Conservation (phyloP, 2,113 vertebrate genomes). For the Diadophis punctatus region DNA sequence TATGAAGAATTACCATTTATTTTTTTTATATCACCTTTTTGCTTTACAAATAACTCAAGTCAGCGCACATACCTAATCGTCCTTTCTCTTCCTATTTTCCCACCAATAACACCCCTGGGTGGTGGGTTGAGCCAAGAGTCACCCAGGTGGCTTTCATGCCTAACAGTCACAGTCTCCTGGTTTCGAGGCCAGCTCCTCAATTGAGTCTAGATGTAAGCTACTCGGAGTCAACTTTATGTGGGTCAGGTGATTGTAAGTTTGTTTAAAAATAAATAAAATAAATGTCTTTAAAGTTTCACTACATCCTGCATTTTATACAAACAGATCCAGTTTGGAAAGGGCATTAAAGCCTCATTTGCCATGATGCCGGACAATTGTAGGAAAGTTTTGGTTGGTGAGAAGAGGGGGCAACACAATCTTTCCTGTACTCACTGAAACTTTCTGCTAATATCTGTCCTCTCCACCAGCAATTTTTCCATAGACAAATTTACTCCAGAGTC, state of each 20-base stretch:
- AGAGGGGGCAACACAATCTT: not conserved
- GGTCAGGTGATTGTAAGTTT: not conserved
- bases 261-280: not conserved
- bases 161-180: not conserved
- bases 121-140: not conserved
- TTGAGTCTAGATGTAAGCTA: not conserved
- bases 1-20: not conserved
- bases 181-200: not conserved
- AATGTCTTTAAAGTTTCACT: not conserved
- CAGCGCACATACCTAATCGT: not conserved
- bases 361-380: not conserved
- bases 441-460: not conserved
- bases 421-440: not conserved
- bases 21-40: not conserved
- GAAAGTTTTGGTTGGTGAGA: not conserved
- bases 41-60: not conserved
- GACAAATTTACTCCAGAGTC: not conserved
- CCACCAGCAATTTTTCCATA: not conserved
- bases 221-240: not conserved
- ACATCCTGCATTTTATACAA: not conserved
- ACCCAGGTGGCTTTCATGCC: not conserved
- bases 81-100: not conserved
- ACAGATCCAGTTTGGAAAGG: not conserved
- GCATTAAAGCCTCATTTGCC: not conserved
- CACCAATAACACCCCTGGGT: not conserved